These are phyloP conservation scores for Lutjanus campechanus DNA, from an alignment of 2,797 vertebrate species.

Conservation along the genomic window DNA sequence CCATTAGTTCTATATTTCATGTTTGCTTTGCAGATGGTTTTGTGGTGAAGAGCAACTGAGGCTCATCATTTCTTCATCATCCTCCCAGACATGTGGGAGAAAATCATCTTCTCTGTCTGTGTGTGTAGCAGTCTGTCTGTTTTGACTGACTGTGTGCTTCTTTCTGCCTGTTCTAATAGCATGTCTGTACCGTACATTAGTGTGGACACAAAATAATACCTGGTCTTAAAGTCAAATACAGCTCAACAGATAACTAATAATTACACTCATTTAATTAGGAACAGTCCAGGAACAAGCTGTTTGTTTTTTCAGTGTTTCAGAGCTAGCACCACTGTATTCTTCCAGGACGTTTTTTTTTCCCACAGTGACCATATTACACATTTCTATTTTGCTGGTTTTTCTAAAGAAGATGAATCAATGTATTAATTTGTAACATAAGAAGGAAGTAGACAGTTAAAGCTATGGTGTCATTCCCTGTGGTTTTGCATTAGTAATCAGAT, in stretches of 20 bases:
- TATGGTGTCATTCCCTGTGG: not conserved
- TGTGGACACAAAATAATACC: not conserved
- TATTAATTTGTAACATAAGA: not conserved
- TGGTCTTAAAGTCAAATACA: not conserved
- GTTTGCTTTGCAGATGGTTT: not conserved
- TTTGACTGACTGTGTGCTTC: too few species aligned
- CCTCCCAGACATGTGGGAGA: slow-evolving; percentile 41
- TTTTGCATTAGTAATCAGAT: not conserved
- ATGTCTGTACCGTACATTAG: not conserved
- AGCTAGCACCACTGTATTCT: not conserved
- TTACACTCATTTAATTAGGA: not conserved
- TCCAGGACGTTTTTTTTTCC: not conserved
- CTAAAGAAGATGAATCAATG: not conserved
- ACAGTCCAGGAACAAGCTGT: not conserved
- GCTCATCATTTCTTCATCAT: not conserved
- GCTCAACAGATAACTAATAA: not conserved
- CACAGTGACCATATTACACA: not conserved
- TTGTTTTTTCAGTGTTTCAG: not conserved
- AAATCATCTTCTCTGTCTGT: not conserved
- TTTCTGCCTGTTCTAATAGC: not conserved
- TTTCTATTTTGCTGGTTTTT: not conserved
- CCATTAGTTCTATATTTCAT: slow-evolving; percentile 10
- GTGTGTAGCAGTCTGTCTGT: not conserved
- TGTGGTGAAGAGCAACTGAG: slow-evolving; percentile 10
- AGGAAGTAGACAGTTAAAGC: not conserved